Base-by-base conservation (phyloP, 1,140 invertebrate species). In the Drosophila quadrilineata region DNA sequence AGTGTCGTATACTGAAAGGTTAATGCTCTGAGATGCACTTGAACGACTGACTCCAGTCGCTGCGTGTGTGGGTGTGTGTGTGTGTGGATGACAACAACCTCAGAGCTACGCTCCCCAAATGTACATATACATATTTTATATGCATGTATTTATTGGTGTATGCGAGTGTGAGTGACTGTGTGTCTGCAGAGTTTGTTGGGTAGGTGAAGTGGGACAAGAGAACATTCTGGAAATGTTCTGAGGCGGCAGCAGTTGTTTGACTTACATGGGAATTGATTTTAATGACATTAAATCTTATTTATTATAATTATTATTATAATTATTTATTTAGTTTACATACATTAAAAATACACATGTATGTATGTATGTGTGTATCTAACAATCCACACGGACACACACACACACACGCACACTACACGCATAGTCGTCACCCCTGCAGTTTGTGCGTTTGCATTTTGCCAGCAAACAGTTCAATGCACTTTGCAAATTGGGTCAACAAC, bases 401-500 rank as follows among this genome's bases (percentile, higher is more conserved):
- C 22, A 31, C 33, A 38, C 33, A 35, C 35, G 31, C 16, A 35
- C 16, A 19, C 5, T n/a, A 9, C 12, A 8, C 3, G 4, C 14
- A 29, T 9, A 12, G 40, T 50, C 33, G 19, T 33, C 43, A 16
- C 50, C 59, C 35, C 26, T 36, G 14, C 14, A 40, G 26, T 57
- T 57, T 60, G 63, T 17, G n/a, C n/a, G n/a, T 60, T 29, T 46
- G 54, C 46, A 48, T 38, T 67, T 50, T 35, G 58, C 56, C 48
- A 14, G 59, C 54, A 77, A 76, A 60, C 43, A 79, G 87, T 88
- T 88, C 87, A 88, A 67, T 79, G 87, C 80, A 87, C 87, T 70
- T 74, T 75, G 76, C 74, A 70, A 88, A 80, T 88, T 88, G 33
- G 80, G 82, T 79, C 86, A 88, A 87, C 85, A 88, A 88, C 87